Evolutionary conservation across 2,797 vertebrate species (phyloP).

Genomic region (Ctenosaura bakeri): DNA sequence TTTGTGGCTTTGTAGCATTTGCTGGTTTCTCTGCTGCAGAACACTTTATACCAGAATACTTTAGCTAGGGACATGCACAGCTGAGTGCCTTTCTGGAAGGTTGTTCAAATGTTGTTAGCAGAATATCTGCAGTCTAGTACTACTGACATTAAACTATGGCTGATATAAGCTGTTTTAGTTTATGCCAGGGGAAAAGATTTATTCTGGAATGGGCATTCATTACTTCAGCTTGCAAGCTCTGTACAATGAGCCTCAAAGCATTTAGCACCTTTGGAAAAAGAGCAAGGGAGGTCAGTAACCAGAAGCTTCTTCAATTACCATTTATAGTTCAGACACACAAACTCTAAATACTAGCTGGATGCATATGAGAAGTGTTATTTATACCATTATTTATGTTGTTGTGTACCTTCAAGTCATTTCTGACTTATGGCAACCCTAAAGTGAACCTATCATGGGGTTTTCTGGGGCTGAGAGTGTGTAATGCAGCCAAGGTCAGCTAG

Average conservation of each 20-base stretch:
- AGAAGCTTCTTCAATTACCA: not conserved
- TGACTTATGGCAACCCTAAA: too few relatives aligned
- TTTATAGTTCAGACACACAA: not conserved
- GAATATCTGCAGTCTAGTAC: not conserved
- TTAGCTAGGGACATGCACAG: constrained; percentile 7
- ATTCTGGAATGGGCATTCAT: constrained; percentile 3
- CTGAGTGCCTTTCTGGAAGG: constrained; percentile 5
- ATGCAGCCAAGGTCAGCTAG: too few relatives aligned
- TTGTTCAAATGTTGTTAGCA: constrained; percentile 23
- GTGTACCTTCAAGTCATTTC: too few relatives aligned
- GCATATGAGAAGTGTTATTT: not conserved
- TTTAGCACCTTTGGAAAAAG: not conserved
- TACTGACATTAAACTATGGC: constrained; percentile 13
- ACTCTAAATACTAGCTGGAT: not conserved
- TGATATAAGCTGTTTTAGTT: constrained; percentile 15
- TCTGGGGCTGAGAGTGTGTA: too few relatives aligned
- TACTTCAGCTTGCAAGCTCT: not conserved
- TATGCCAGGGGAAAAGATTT: not conserved
- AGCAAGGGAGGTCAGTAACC: not conserved
- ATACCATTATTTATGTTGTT: not conserved
- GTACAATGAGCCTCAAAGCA: constrained; percentile 7
- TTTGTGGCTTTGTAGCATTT: constrained; percentile 15
- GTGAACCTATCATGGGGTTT: too few relatives aligned
- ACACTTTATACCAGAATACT: constrained; percentile 8
- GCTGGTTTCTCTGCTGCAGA: constrained; percentile 17